Evolutionary conservation across 2,797 vertebrate species (phyloP), one percentile per base, ranked within the genome.

Genomic region (Spinus pinus): DNA sequence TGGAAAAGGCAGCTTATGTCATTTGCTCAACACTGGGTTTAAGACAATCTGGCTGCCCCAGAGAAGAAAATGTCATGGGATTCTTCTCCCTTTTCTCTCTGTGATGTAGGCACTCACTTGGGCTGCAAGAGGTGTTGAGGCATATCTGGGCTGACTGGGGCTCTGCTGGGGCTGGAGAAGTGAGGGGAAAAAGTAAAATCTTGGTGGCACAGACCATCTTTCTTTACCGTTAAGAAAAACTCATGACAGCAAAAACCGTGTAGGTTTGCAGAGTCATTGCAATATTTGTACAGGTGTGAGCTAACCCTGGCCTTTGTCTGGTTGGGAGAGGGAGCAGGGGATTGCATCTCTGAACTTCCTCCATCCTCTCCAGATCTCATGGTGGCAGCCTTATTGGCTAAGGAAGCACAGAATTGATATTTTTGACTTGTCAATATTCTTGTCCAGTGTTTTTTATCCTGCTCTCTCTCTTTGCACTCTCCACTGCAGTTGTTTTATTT

Each of bases 401-500:
- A 70, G 67, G 49, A 61, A 84, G 24, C 7, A 39, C 7, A 87
- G 30, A 65, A 61, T 81, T 19, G 1, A 31, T 84, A 49, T 17
- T 93, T 91, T 78, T 75, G 27, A 22, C 66, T 89, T n/a, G 67
- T 75, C 74, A 56, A 4, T 82, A 50, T 77, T 74, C 27, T 90
- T 56, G 13, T 41, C 73, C 64, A 49, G 33, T 0, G 10, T 20
- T 20, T 46, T 87, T 78, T 75, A 90, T 86, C 73, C 42, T 92
- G 39, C 60, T 95, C 20, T 30, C 60, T n/a, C 65, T 91, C 89
- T 49, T 18, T 90, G 33, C 89, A 79, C 41, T 64, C 81, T 93
- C 84, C 18, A 12, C 47, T 62, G 84, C 42, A 65, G 58, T 49
- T 46, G 15, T 91, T 97, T 90, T 90, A 72, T 89, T 95, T 96